Evolutionary conservation across 2,113 vertebrate genomes (phyloP).

Genomic region (Anhinga anhinga): DNA sequence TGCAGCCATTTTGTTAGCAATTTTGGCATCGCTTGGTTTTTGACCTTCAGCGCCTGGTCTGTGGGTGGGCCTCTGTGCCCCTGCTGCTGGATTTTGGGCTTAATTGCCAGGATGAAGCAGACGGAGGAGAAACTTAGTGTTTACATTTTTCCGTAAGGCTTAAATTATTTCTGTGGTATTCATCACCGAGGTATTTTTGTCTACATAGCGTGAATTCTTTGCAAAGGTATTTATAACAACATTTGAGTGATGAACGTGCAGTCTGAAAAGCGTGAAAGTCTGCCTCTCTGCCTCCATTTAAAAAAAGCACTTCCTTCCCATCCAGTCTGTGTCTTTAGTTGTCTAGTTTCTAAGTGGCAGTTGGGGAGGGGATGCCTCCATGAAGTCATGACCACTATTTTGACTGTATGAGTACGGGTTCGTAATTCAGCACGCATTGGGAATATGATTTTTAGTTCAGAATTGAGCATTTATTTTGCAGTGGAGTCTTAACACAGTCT

Average conservation of each 20-base stretch:
- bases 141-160: neutral
- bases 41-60: neutral
- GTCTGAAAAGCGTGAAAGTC: neutral
- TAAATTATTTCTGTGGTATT: neutral
- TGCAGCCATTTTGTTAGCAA: neutral
- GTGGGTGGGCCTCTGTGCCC: neutral
- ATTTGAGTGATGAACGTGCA: neutral
- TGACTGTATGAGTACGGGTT: neutral
- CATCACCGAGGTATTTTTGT: conserved; percentile 5
- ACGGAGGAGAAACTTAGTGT: neutral
- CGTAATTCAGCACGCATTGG: neutral
- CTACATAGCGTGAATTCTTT: neutral
- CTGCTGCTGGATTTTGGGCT: neutral
- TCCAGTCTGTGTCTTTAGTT: neutral
- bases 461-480: neutral
- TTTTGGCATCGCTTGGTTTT: neutral
- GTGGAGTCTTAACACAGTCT: neutral
- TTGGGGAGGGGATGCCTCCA: neutral
- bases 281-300: neutral
- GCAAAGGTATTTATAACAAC: neutral
- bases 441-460: neutral
- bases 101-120: neutral
- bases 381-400: neutral
- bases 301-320: neutral
- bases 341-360: neutral